These are phyloP conservation scores for Macrophya alboannulata DNA, from an alignment of 2,888 invertebrate species.

Conservation along the genomic window DNA sequence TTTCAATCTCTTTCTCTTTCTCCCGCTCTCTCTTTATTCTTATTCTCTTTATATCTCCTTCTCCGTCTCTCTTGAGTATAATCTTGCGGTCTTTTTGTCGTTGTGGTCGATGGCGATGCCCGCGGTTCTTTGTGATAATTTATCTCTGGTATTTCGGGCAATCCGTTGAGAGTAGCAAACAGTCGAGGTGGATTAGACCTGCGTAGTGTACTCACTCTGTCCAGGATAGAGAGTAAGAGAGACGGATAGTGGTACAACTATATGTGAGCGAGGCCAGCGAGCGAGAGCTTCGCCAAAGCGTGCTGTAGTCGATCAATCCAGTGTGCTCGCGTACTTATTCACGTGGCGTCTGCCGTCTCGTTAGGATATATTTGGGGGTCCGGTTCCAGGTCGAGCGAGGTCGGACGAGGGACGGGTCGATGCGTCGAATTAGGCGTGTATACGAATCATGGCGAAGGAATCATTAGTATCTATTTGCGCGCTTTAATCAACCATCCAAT, in stretches of 20 bases:
- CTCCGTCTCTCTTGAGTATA: constrained; percentile 57
- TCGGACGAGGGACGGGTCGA: constrained; percentile 44
- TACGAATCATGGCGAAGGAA: constrained; percentile 43
- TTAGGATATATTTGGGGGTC: constrained; percentile 56
- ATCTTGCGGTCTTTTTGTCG: constrained; percentile 25
- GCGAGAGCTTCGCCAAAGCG: constrained; percentile 71
- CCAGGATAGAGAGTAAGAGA: constrained; percentile 58
- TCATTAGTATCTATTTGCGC: constrained; percentile 52
- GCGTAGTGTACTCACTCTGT: constrained; percentile 21
- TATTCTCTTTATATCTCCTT: constrained; percentile 53
- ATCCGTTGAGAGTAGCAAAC: constrained; percentile 45
- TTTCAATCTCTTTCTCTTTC: constrained; percentile 56
- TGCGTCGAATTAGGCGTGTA: constrained; percentile 44
- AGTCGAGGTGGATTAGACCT: constrained; percentile 44
- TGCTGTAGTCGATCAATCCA: constrained; percentile 75
- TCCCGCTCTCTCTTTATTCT: constrained; percentile 56
- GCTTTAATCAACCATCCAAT: constrained; percentile 57
- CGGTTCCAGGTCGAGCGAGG: constrained; percentile 52
- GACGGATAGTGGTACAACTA: constrained; percentile 66
- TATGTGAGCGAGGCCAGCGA: constrained; percentile 62
- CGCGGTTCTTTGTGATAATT: constrained; percentile 40
- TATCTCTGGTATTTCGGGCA: constrained; percentile 54
- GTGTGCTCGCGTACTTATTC: constrained; percentile 73
- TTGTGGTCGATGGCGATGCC: constrained; percentile 41
- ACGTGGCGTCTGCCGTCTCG: constrained; percentile 57